Percentiles rank a stretch among this genome's conserved stretches.
These are phyloP conservation scores for Magallana ariakensis DNA, from an alignment of 1,140 invertebrate species.

Conservation along the genomic window DNA sequence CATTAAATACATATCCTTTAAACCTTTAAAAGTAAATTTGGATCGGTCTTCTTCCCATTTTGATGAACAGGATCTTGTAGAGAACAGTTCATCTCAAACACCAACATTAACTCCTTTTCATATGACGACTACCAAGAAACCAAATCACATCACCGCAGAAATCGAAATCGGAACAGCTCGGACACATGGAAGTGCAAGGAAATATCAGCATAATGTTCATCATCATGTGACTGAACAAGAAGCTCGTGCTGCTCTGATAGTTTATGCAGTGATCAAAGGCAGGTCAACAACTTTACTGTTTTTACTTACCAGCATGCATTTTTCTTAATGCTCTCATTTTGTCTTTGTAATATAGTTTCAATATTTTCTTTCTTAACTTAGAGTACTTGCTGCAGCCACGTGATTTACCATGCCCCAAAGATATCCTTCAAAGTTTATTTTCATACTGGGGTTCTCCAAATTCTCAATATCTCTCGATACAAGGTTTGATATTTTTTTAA, in stretches of 20 bases:
- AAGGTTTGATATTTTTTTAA: not conserved
- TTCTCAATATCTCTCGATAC: not conserved
- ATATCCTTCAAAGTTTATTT: not conserved
- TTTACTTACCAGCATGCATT: not conserved
- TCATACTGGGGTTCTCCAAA: not conserved
- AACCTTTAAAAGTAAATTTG: not conserved
- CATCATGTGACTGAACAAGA: slow-evolving; percentile 6
- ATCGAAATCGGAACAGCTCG: not conserved
- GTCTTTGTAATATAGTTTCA: not conserved
- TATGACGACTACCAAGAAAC: not conserved
- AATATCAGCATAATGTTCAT: not conserved
- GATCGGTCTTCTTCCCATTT: not conserved
- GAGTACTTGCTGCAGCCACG: not conserved
- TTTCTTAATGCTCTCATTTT: not conserved
- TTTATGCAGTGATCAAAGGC: slow-evolving; percentile 18
- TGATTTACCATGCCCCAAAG: not conserved
- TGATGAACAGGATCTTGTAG: not conserved
- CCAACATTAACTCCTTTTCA: too few relatives aligned
- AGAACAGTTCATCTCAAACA: not conserved
- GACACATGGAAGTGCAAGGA: not conserved
- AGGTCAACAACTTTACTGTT: not conserved
- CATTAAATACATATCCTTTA: not conserved
- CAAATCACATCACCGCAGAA: not conserved
- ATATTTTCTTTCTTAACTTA: not conserved
- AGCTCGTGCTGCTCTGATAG: not conserved